Percentiles rank a stretch among this genome's conserved stretches.
Evolutionary conservation across 2,888 invertebrate genomes (phyloP).

Genomic region (Celastrina argiolus): DNA sequence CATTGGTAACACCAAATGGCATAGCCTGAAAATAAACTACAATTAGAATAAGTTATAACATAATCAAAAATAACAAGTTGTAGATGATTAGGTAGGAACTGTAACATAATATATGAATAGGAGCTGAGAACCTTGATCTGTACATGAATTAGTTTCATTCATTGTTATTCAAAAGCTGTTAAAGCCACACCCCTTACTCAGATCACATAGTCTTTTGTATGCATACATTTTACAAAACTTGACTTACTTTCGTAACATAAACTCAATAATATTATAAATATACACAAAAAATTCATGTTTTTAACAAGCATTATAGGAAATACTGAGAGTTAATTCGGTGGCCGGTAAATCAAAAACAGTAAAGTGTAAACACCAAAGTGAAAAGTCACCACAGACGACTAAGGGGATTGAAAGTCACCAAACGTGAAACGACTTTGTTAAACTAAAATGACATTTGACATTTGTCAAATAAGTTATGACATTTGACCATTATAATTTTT

Average conservation of each 20-base stretch:
- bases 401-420: too few species aligned
- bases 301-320: neutral
- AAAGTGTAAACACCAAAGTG: neutral
- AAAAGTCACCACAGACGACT: too few species aligned
- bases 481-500: too few species aligned
- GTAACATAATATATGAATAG: neutral
- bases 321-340: neutral
- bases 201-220: neutral
- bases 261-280: constrained; percentile 24
- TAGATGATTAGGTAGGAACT: neutral
- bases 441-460: neutral
- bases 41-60: neutral
- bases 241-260: constrained; percentile 32
- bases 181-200: constrained; percentile 33
- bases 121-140: neutral
- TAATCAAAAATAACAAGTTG: neutral
- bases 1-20: constrained; percentile 93
- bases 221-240: neutral
- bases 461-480: too few species aligned
- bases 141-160: neutral
- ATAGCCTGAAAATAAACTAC: constrained; percentile 56
- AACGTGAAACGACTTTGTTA: too few species aligned
- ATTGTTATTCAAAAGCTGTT: constrained; percentile 10
- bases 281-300: constrained; percentile 2
- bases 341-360: neutral